These are phyloP conservation scores for Drosophila mercatorum DNA, from an alignment of 2,888 invertebrate species.

Conservation along the genomic window DNA sequence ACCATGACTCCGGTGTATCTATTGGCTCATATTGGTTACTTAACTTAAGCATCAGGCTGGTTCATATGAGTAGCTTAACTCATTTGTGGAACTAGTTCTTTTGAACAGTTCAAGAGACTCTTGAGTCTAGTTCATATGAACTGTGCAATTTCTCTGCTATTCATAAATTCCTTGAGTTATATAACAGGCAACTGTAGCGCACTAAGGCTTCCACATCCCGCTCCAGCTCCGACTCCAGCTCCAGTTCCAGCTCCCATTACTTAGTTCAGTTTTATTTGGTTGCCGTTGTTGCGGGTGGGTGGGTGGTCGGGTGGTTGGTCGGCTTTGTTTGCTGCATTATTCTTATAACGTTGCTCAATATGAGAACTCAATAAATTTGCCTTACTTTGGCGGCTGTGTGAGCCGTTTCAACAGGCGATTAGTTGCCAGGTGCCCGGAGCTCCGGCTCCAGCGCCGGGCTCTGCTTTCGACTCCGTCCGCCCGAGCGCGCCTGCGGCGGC, in stretches of 20 bases:
- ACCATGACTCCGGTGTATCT: too few species aligned
- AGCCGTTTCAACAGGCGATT: constrained; percentile 76
- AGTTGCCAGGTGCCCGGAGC: constrained; percentile 62
- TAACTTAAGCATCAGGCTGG: too few species aligned
- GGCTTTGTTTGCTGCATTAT: constrained; percentile 61
- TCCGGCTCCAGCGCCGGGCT: constrained; percentile 7
- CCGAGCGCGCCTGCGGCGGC: constrained; percentile 10
- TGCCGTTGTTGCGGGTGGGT: constrained; percentile 8
- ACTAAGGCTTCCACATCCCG: not conserved
- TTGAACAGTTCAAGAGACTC: not conserved
- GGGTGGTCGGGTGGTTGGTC: not conserved
- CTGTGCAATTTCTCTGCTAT: not conserved
- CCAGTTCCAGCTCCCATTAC: not conserved
- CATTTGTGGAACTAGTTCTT: too few species aligned
- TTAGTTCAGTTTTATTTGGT: constrained; percentile 13
- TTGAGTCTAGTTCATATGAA: constrained; percentile 5
- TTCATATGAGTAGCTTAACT: too few species aligned
- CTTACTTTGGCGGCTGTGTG: constrained; percentile 56
- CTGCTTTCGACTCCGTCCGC: constrained; percentile 12
- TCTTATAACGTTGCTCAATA: constrained; percentile 76
- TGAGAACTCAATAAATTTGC: constrained; percentile 78
- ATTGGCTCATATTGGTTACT: too few species aligned
- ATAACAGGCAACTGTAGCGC: not conserved
- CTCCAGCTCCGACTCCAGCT: not conserved
- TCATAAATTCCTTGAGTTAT: not conserved